Conservation (phyloP, 2,888 invertebrate species). For the Torymus tubicola region DNA sequence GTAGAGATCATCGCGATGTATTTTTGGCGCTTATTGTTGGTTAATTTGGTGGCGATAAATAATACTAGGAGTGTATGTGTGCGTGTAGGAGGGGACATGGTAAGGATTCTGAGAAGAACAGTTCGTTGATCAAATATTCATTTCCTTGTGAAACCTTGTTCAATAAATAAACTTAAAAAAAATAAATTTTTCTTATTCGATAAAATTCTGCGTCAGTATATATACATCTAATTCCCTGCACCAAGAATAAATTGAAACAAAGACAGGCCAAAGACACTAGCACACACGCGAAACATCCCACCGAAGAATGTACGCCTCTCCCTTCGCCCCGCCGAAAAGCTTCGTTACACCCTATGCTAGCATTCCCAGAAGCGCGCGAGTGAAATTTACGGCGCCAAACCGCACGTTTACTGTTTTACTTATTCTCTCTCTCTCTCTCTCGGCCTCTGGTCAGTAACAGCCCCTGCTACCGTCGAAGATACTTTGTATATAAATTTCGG, state of each 20-base stretch:
- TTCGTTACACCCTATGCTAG: background rate
- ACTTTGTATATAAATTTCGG: constrained; percentile 75
- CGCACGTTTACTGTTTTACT: constrained; percentile 73
- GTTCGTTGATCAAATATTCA: too few species aligned
- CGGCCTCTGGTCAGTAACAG: background rate
- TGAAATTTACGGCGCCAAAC: constrained; percentile 69
- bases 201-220: too few species aligned
- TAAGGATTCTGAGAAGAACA: too few species aligned
- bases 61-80: background rate
- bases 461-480: constrained; percentile 64
- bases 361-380: constrained; percentile 61
- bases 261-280: too few species aligned
- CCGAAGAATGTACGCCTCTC: too few species aligned
- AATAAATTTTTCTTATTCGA: too few species aligned
- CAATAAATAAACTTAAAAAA: too few species aligned
- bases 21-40: constrained; percentile 4
- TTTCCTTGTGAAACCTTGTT: too few species aligned
- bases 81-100: background rate
- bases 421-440: constrained; percentile 62
- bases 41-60: background rate
- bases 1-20: background rate
- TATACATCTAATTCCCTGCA: too few species aligned
- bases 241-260: too few species aligned
- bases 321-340: too few species aligned
- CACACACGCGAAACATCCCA: too few species aligned